phyloP scores from a whole-genome alignment of 2,888 invertebrate genomes.

The Flexamia atlantica region DNA sequence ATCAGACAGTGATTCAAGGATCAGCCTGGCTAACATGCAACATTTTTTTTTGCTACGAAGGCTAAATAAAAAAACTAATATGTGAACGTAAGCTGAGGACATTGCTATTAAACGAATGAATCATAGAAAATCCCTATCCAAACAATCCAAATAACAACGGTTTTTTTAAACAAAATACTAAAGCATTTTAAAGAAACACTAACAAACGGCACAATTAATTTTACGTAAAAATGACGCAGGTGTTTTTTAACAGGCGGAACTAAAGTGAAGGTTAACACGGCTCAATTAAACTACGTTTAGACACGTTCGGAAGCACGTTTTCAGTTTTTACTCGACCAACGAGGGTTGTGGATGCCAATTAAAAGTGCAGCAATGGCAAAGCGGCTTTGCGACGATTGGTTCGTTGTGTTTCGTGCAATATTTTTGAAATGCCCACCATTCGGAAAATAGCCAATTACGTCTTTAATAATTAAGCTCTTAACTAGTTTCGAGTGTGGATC shows the following conservation, averaged over 20 bases:
- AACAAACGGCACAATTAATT: no score
- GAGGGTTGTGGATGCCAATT: background rate
- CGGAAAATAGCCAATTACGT: conserved; percentile 31
- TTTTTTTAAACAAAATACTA: no score
- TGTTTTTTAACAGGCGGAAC: background rate
- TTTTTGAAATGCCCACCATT: conserved; percentile 6
- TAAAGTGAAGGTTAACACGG: background rate
- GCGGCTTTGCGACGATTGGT: conserved; percentile 6
- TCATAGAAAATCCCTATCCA: no score
- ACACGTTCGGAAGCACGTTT: background rate
- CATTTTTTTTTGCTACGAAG: no score
- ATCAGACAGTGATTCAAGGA: no score
- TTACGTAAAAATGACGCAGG: background rate
- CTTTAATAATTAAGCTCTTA: conserved; percentile 7
- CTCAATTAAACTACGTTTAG: conserved; percentile 21
- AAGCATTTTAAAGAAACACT: no score
- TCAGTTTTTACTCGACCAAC: conserved; percentile 1
- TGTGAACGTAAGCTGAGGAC: no score
- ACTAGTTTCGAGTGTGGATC: background rate
- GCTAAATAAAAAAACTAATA: no score
- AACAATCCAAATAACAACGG: no score
- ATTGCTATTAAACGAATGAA: no score
- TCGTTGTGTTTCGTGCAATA: background rate
- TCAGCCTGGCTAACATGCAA: no score
- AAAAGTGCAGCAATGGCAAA: conserved; percentile 18